Percentiles rank a stretch among this genome's conserved stretches.
These are phyloP conservation scores for Cinclus cinclus DNA, from an alignment of 2,113 vertebrate genomes.

Conservation along the genomic window DNA sequence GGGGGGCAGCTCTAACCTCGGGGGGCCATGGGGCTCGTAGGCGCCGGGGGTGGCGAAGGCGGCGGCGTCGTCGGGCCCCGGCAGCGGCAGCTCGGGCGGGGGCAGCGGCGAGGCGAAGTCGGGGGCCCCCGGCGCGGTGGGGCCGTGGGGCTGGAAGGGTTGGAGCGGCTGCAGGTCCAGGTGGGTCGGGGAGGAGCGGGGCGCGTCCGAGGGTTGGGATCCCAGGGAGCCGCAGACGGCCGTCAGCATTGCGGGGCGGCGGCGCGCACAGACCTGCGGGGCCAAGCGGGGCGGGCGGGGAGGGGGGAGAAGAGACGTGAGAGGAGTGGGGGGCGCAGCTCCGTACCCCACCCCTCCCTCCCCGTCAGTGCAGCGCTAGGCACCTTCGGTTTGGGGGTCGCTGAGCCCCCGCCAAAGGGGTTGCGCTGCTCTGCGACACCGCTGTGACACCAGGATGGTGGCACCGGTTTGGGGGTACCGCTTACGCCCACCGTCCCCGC, in stretches of 20 bases:
- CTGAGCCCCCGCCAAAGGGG: rapidly evolving
- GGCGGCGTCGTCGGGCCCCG: slow-evolving; percentile 66
- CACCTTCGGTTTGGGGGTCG: background rate
- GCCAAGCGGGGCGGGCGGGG: background rate
- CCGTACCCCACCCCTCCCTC: no score
- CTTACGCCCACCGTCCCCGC: rapidly evolving
- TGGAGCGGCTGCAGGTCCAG: slow-evolving; percentile 76
- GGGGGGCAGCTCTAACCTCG: slow-evolving; percentile 70
- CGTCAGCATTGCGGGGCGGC: slow-evolving; percentile 75
- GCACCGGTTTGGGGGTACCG: rapidly evolving
- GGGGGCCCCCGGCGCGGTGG: slow-evolving; percentile 48
- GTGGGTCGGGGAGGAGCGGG: slow-evolving; percentile 71
- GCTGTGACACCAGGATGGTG: background rate
- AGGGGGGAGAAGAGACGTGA: background rate
- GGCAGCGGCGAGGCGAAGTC: slow-evolving; percentile 69
- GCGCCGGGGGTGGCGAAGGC: slow-evolving; percentile 40
- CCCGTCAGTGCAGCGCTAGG: rapidly evolving
- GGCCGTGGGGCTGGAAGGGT: slow-evolving; percentile 73
- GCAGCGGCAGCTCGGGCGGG: slow-evolving; percentile 69
- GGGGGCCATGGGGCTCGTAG: slow-evolving; percentile 70
- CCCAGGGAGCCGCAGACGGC: slow-evolving; percentile 80
- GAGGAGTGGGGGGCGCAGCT: background rate
- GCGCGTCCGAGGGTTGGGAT: slow-evolving; percentile 77
- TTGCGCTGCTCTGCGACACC: background rate
- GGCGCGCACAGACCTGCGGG: slow-evolving; percentile 60